Conservation (phyloP, 1,140 invertebrate species). For the Penaeus vannamei region DNA sequence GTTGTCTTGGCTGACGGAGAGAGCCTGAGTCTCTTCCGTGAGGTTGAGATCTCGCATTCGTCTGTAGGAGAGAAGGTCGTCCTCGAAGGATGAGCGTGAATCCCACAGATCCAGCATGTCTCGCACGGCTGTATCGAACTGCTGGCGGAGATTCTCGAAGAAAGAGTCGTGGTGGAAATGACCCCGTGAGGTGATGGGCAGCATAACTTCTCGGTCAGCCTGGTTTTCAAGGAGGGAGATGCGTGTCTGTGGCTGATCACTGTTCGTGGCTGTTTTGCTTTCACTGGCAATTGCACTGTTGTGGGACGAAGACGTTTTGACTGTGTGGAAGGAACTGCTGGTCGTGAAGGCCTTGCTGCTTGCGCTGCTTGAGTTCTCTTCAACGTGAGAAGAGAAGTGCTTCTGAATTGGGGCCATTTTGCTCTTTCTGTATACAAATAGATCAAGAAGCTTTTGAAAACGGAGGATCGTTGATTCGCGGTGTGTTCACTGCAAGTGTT, state of each 20-base stretch:
- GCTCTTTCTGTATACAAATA: no score
- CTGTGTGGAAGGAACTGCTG: background rate
- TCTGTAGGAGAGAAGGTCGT: constrained; percentile 47
- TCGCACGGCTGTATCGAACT: constrained; percentile 36
- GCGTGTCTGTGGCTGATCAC: background rate
- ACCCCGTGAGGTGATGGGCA: constrained; percentile 32
- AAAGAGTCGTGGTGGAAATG: constrained; percentile 42
- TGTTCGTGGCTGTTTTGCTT: background rate
- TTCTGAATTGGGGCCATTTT: no score
- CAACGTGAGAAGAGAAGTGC: no score
- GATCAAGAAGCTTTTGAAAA: no score
- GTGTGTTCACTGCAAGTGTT: no score
- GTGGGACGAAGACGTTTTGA: no score
- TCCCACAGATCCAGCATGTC: constrained; percentile 17
- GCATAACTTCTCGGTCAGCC: background rate
- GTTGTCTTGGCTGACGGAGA: constrained; percentile 41
- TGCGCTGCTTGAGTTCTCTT: background rate
- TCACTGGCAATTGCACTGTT: no score
- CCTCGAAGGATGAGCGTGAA: background rate
- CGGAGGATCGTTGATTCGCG: no score
- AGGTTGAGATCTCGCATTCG: constrained; percentile 29
- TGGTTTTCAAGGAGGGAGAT: background rate
- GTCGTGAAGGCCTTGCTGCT: no score
- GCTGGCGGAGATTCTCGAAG: constrained; percentile 39
- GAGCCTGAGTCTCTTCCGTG: constrained; percentile 53